phyloP scores from a whole-genome alignment of 2,888 invertebrate species.

The Synanthedon formicaeformis region DNA sequence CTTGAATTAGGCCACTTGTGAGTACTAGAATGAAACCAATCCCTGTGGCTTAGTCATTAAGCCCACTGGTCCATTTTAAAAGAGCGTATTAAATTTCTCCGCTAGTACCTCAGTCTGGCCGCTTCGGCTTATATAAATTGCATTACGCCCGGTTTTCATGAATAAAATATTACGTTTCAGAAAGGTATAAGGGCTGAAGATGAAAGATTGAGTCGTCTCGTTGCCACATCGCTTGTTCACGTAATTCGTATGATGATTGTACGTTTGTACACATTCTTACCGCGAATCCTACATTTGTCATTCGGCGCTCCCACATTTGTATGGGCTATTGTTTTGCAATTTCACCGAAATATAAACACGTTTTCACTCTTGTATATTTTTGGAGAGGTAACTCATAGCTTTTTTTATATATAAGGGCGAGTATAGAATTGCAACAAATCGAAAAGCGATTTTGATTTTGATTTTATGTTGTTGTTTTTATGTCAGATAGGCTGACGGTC shows the following conservation, averaged over 20 bases:
- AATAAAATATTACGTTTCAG: slow-evolving; percentile 26
- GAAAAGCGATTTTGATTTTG: no score
- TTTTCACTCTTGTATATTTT: slow-evolving; percentile 1
- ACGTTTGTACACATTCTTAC: slow-evolving; percentile 1
- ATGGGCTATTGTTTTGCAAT: slow-evolving; percentile 9
- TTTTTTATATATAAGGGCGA: no score
- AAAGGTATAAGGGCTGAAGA: slow-evolving; percentile 11
- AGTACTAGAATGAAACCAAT: neutral
- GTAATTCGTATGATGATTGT: slow-evolving; percentile 6
- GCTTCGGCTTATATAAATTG: slow-evolving; percentile 40
- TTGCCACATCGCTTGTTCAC: slow-evolving; percentile 2
- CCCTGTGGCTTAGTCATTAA: neutral
- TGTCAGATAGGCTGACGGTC: no score
- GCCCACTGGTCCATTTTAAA: slow-evolving; percentile 20
- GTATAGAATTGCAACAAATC: no score
- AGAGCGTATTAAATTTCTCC: slow-evolving; percentile 51
- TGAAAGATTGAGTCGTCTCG: slow-evolving; percentile 9
- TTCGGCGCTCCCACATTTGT: slow-evolving; percentile 4
- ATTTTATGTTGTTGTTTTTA: no score
- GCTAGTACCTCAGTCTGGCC: slow-evolving; percentile 27
- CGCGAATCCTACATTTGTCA: slow-evolving; percentile 6
- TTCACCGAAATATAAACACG: slow-evolving; percentile 2
- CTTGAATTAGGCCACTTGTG: neutral
- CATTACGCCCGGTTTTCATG: slow-evolving; percentile 40
- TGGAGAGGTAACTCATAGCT: no score